A percentile compares a stretch with the other conserved stretches of the same genome.
These are phyloP conservation scores for Drosophila aff. DNA, from an alignment of 1,140 invertebrate genomes.

Conservation along the genomic window DNA sequence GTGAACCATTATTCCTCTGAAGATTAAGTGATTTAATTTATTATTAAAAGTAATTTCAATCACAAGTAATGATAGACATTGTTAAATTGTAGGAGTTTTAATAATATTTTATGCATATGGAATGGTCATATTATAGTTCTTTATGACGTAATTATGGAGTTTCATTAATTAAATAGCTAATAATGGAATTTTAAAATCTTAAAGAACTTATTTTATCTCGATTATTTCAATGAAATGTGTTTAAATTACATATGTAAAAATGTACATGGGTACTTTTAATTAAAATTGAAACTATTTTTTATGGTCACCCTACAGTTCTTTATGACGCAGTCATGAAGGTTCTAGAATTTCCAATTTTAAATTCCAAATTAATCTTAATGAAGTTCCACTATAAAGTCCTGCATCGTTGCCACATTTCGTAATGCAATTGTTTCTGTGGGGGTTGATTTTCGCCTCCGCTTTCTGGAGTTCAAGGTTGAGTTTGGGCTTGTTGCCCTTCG, in stretches of 20 bases:
- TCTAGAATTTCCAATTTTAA: no score
- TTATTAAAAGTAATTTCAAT: background rate
- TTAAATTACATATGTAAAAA: no score
- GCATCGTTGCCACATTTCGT: slow-evolving; percentile 58
- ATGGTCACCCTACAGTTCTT: background rate
- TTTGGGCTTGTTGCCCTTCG: slow-evolving; percentile 13
- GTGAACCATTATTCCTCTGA: rapidly evolving
- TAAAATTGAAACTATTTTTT: no score
- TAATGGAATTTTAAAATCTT: no score
- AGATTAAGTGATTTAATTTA: background rate
- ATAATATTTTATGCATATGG: background rate
- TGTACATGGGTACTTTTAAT: no score
- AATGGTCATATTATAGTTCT: background rate
- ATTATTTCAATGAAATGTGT: no score
- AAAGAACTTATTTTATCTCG: no score
- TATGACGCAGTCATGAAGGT: no score
- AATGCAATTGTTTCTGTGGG: slow-evolving; percentile 58
- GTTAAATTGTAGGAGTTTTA: background rate
- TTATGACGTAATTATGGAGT: no score
- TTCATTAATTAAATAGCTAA: no score
- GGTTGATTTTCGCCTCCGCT: slow-evolving; percentile 40
- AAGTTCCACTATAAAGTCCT: slow-evolving; percentile 3
- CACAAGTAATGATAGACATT: background rate
- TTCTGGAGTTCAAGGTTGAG: slow-evolving; percentile 62
- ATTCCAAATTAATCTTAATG: background rate